Percentiles rank a stretch among this genome's conserved stretches.
Evolutionary conservation across 2,888 invertebrate genomes (phyloP).

Genomic region (Pherbina coryleti): DNA sequence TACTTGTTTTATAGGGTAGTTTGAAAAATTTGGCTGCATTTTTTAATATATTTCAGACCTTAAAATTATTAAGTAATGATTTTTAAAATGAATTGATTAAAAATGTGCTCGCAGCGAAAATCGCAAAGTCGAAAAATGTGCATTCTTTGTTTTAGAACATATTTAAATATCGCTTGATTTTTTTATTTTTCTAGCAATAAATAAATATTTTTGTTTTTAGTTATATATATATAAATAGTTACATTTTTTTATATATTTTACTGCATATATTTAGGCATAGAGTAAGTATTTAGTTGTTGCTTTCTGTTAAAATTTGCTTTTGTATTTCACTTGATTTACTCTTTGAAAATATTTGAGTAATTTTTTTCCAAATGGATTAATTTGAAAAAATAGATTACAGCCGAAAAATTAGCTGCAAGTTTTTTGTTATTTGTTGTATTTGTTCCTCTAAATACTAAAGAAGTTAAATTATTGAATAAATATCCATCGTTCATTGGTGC

Average conservation of each 20-base stretch:
- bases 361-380: not conserved
- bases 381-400: conserved; percentile 22
- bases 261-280: not conserved
- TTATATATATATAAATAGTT: conserved; percentile 33
- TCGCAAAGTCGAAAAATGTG: conserved; percentile 1
- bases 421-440: not conserved
- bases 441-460: not conserved
- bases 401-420: not conserved
- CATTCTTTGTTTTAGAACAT: conserved; percentile 38
- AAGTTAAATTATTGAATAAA: conserved; percentile 11
- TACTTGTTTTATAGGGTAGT: not conserved
- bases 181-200: conserved; percentile 44
- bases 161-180: conserved; percentile 15
- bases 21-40: conserved; percentile 26
- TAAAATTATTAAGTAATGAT: conserved; percentile 3
- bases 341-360: not conserved
- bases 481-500: conserved; percentile 3
- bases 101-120: conserved; percentile 15
- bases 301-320: not conserved
- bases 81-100: conserved; percentile 9
- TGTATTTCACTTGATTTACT: not conserved
- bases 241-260: conserved; percentile 23
- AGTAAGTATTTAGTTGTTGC: not conserved
- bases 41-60: not conserved
- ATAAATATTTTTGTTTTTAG: conserved; percentile 36